These are phyloP conservation scores for Menidia menidia DNA, from an alignment of 2,797 vertebrate genomes.

Conservation along the genomic window DNA sequence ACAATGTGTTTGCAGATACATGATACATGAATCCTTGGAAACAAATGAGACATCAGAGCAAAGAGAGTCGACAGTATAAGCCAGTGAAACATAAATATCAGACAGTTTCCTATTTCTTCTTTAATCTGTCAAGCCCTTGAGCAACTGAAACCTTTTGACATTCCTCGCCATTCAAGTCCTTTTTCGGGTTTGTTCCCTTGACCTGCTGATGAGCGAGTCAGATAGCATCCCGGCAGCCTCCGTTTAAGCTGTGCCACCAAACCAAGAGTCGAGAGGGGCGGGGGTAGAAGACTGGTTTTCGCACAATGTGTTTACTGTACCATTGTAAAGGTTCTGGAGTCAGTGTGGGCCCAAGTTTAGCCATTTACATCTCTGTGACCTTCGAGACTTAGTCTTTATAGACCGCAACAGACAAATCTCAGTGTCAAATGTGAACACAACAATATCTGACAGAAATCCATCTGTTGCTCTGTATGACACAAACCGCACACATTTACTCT, in stretches of 20 bases:
- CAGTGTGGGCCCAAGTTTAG: slow-evolving; percentile 35
- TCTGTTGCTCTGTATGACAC: background rate
- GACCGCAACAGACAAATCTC: slow-evolving; percentile 9
- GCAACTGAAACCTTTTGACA: slow-evolving; percentile 37
- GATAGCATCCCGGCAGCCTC: slow-evolving; percentile 48
- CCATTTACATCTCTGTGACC: slow-evolving; percentile 47
- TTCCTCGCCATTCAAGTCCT: slow-evolving; percentile 45
- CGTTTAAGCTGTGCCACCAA: slow-evolving; percentile 18
- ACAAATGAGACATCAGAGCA: too few relatives aligned
- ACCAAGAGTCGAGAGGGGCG: slow-evolving; percentile 15
- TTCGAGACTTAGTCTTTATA: slow-evolving; percentile 36
- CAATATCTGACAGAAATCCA: slow-evolving; percentile 10
- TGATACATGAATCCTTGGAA: background rate
- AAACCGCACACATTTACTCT: slow-evolving; percentile 13
- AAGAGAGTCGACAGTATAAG: background rate
- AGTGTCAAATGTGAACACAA: slow-evolving; percentile 9
- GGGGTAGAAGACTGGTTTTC: slow-evolving; percentile 32
- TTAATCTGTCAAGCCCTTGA: slow-evolving; percentile 15
- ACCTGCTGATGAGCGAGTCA: slow-evolving; percentile 55
- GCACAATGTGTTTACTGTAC: slow-evolving; percentile 70
- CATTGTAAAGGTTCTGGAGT: slow-evolving; percentile 43
- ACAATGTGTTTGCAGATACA: background rate
- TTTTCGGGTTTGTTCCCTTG: slow-evolving; percentile 44
- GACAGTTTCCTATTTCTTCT: slow-evolving; percentile 12
- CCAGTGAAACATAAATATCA: slow-evolving; percentile 4